Base-by-base conservation (phyloP, 2,113 vertebrate genomes). In the Ptychochromis oligacanthus region DNA sequence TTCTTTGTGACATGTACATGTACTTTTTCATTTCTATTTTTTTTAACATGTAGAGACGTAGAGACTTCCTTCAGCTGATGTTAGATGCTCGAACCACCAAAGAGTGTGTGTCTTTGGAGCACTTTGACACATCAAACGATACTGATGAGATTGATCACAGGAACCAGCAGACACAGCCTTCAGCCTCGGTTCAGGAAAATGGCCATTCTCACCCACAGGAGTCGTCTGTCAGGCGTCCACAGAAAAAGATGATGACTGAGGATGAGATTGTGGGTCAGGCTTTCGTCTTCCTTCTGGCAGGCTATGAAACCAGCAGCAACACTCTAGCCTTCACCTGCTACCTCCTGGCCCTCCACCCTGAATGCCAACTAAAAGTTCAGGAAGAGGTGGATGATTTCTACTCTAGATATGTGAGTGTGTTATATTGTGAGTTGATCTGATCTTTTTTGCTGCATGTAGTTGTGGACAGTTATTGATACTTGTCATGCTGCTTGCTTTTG, bases 31-130 rank as follows among this genome's bases (percentile, higher is more conserved):
- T 54, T n/a, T 34, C 7, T 34, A 26, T 43, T 22, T 12, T 7
- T 46, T 90, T 18, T 52, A 11, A 77, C 81, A 58, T 14, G 20
- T 67, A 99, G 98, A 96, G 97, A n/a, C 96, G 96, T 15, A 93
- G 94, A 60, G 98, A 99, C 88, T 98, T 99, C 89, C 97, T 99
- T 7, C 98, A 99, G 92, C 90, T 97, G 88, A 96, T 99, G 95
- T 94, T 99, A 4, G 98, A 99, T 1, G 94, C 95, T 4, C 85
- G 95, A 0, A 62, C 78, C 26, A 92, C 88, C 1, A 55, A 88
- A 4, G 77, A 93, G 76, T 52, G 49, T 1, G 83, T 93, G 28
- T 91, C 93, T 1, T 10, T 95, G 7, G 94, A 94, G 4, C 77
- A 93, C 79, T 97, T 95, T 3, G 96, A 95, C 81, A 84, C 88